Conservation (phyloP, 1,140 invertebrate species). For the Harpegnathos saltator region DNA sequence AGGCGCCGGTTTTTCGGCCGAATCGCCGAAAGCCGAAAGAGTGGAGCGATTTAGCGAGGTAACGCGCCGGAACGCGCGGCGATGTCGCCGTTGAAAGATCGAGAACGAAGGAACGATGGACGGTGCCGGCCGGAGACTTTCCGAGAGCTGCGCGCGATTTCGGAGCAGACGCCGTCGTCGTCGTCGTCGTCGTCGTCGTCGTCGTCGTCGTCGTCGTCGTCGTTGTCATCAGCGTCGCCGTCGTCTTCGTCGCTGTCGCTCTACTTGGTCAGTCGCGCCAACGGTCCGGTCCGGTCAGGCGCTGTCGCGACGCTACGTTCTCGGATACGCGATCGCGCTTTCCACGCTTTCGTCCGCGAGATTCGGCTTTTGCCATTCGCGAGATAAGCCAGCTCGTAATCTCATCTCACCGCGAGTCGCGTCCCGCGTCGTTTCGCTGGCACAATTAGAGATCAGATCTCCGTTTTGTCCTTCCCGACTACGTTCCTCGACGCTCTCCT, state of each 20-base stretch:
- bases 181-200: neutral
- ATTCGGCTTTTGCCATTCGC: neutral
- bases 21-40: too few species aligned
- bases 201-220: neutral
- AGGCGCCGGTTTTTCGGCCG: too few species aligned
- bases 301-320: conserved; percentile 20
- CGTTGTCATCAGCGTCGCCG: neutral
- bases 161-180: too few species aligned
- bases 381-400: neutral
- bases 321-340: conserved; percentile 24
- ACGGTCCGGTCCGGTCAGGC: conserved; percentile 32
- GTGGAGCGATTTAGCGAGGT: too few species aligned
- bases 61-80: too few species aligned
- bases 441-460: too few species aligned
- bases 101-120: too few species aligned
- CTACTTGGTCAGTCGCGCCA: neutral
- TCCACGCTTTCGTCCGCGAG: neutral
- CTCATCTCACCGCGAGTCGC: neutral
- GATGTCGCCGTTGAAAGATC: too few species aligned
- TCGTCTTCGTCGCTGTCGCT: neutral
- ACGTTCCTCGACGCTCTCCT: too few species aligned
- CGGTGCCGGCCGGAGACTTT: neutral
- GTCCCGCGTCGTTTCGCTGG: too few species aligned
- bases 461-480: too few species aligned
- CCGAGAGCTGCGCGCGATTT: conserved; percentile 44